Percentiles rank a stretch among this genome's conserved stretches.
Conservation (phyloP, 2,113 vertebrate genomes). For the Alligator mississippiensis region DNA sequence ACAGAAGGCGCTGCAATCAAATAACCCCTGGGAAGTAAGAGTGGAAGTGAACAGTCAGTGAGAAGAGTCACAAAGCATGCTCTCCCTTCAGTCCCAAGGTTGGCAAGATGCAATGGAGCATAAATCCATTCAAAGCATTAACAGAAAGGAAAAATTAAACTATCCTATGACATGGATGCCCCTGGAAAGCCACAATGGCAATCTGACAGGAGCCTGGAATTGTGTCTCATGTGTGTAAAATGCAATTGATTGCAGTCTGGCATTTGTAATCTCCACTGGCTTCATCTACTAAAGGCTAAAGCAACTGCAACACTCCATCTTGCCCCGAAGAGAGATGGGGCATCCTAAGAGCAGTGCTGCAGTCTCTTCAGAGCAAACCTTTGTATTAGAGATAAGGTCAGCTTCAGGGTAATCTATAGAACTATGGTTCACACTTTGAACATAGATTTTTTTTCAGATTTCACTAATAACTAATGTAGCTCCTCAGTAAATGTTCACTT, state of each 20-base stretch:
- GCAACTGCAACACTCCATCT: neutral
- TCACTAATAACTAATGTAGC: neutral
- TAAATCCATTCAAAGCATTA: neutral
- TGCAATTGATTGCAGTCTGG: neutral
- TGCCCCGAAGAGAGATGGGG: neutral
- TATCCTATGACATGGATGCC: neutral
- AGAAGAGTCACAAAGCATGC: neutral
- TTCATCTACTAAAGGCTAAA: no score
- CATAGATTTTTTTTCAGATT: neutral
- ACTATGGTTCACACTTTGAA: neutral
- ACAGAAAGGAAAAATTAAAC: neutral
- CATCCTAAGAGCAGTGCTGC: neutral
- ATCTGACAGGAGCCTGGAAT: neutral
- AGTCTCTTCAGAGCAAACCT: neutral
- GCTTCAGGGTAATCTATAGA: neutral
- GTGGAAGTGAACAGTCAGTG: neutral
- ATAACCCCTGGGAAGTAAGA: conserved; percentile 83
- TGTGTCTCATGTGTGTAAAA: neutral
- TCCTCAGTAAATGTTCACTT: neutral
- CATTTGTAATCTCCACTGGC: neutral
- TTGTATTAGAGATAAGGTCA: neutral
- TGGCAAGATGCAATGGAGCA: neutral
- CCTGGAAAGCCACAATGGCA: neutral
- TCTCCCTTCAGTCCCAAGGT: no score
- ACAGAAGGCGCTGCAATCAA: conserved; percentile 90